Conservation (phyloP, 2,888 invertebrate species). For the Alsophila aescularia region DNA sequence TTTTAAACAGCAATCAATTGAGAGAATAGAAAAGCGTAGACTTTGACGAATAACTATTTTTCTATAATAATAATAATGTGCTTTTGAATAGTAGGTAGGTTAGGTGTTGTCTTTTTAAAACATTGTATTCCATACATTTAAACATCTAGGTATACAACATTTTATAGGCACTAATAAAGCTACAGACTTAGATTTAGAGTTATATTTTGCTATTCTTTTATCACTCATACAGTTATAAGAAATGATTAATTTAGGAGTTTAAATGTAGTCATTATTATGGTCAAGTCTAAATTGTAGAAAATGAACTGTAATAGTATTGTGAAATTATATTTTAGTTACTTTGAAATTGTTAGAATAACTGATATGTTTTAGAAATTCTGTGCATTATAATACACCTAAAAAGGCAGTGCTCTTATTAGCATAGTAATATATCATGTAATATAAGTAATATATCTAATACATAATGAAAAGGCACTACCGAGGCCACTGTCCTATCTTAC, state of each 20-base stretch:
- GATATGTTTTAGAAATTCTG: constrained; percentile 43
- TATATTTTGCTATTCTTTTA: constrained; percentile 7
- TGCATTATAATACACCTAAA: constrained; percentile 42
- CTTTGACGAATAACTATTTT: constrained; percentile 4
- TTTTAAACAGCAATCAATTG: neutral
- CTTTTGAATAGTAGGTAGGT: constrained; percentile 8
- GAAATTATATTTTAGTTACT: constrained; percentile 2
- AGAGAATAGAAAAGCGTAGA: constrained; percentile 21
- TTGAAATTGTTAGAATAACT: constrained; percentile 28
- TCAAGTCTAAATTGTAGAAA: neutral
- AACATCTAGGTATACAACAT: neutral
- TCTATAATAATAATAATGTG: constrained; percentile 10
- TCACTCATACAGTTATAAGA: neutral
- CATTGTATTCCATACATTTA: constrained; percentile 11
- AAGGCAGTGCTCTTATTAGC: constrained; percentile 61
- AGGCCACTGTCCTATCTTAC: constrained; percentile 76
- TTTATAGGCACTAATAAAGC: constrained; percentile 46
- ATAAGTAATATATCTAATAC: constrained; percentile 46
- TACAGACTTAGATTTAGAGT: constrained; percentile 24
- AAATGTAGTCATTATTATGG: no score
- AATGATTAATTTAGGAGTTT: neutral
- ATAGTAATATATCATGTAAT: constrained; percentile 20
- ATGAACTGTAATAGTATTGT: neutral
- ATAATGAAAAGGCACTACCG: constrained; percentile 77
- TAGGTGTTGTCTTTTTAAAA: constrained; percentile 8